Conservation (phyloP, 1,140 invertebrate species). For the Manduca sexta region DNA sequence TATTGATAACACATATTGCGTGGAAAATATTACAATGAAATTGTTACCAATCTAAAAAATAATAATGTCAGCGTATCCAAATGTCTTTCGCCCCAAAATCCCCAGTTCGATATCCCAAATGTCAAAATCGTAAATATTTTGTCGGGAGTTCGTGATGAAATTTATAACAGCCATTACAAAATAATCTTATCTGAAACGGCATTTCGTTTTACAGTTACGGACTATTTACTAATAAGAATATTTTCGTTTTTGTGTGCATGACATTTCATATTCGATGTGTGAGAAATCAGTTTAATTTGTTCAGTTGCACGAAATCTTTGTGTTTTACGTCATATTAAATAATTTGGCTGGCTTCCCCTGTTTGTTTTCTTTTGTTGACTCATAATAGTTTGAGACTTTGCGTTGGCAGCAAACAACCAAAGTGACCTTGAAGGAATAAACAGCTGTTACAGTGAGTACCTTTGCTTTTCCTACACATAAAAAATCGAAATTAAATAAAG, state of each 20-base stretch:
- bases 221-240: constrained; percentile 3
- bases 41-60: too few relatives aligned
- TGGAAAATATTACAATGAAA: too few relatives aligned
- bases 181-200: constrained; percentile 30
- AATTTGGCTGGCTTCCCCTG: constrained; percentile 4
- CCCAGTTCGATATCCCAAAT: constrained; percentile 11
- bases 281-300: constrained; percentile 23
- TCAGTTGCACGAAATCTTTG: constrained; percentile 48
- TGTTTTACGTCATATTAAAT: constrained; percentile 45
- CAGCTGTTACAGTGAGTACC: constrained; percentile 8
- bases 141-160: constrained; percentile 35
- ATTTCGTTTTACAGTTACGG: constrained; percentile 13
- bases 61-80: too few relatives aligned
- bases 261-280: constrained; percentile 4
- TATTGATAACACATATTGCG: too few relatives aligned
- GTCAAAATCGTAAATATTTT: constrained; percentile 29
- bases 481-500: neutral
- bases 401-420: constrained; percentile 1
- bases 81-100: too few relatives aligned
- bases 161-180: constrained; percentile 23
- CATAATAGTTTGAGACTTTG: constrained; percentile 1
- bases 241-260: neutral
- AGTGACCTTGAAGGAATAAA: constrained; percentile 5
- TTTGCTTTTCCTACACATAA: neutral
- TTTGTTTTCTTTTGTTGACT: constrained; percentile 7